These are phyloP conservation scores for Lasioglossum leucozonium DNA, from an alignment of 2,888 invertebrate species.

Conservation along the genomic window DNA sequence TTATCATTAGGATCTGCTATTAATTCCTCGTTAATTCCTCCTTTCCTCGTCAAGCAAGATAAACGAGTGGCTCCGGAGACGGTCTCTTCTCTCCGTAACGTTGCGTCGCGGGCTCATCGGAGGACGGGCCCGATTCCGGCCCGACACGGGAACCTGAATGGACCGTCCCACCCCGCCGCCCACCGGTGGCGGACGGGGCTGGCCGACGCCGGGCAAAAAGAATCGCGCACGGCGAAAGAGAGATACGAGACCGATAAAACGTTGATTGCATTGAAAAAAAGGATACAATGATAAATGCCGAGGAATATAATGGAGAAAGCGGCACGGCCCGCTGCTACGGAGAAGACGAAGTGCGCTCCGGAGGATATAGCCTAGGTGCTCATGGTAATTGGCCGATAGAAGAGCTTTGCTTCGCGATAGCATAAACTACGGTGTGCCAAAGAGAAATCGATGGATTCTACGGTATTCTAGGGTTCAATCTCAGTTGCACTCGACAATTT, in stretches of 20 bases:
- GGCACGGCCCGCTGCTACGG: slow-evolving; percentile 44
- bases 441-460: neutral
- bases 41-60: slow-evolving; percentile 85
- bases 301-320: slow-evolving; percentile 62
- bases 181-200: neutral
- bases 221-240: slow-evolving; percentile 62
- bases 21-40: slow-evolving; percentile 85
- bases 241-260: slow-evolving; percentile 76
- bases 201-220: slow-evolving; percentile 26
- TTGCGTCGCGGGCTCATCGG: slow-evolving; percentile 49
- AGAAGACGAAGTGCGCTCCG: slow-evolving; percentile 58
- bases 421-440: neutral
- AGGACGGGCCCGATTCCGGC: slow-evolving; percentile 12
- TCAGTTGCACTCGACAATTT: too few relatives aligned
- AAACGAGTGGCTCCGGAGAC: slow-evolving; percentile 80
- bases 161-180: slow-evolving; percentile 18
- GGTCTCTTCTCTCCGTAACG: slow-evolving; percentile 66
- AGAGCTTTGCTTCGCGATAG: neutral
- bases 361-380: slow-evolving; percentile 51
- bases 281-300: slow-evolving; percentile 71
- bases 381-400: slow-evolving; percentile 51
- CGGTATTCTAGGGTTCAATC: too few relatives aligned
- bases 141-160: slow-evolving; percentile 47
- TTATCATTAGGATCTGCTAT: slow-evolving; percentile 84
- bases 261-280: slow-evolving; percentile 71